Base-by-base conservation (phyloP, 2,888 invertebrate genomes). In the Agrilus cyanescens region DNA sequence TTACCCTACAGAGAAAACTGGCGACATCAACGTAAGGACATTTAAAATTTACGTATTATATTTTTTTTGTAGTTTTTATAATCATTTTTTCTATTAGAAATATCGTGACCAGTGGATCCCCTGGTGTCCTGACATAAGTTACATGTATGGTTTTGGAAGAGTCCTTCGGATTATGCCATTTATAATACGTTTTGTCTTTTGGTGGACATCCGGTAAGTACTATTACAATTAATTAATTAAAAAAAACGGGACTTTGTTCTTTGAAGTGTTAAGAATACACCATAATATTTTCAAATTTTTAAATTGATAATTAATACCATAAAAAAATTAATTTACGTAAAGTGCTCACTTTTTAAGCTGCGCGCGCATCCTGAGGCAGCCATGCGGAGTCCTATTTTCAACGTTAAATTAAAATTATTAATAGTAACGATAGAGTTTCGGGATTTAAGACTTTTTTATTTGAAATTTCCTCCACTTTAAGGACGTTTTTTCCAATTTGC, bases 41-140 rank as follows among this genome's bases (percentile, higher is more conserved):
- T 38, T 40, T 29, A 33, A 36, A 35, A 12, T 36, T 16, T 16
- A 12, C 4, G 5, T 15, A 16, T 16, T 12, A n/a, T 31, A 18
- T 29, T 30, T 12, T 29, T 29, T 37, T 30, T 4, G 14, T 10
- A 20, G 3, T 10, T 25, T 10, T 10, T 25, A 8, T 31, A 4
- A 12, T 37, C 30, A n/a, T 42, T 47, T 40, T 37, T 43, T 41
- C 50, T 61, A 60, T 37, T 59, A 74, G 74, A 58, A 64, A 47
- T 56, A 68, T 50, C 57, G 63, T 41, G 59, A 62, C 37, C 67
- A 68, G 51, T 76, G 74, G 73, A 65, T 71, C 10, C 61, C 67
- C 6, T 78, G 77, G 75, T 59, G 75, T 20, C 71, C 74, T 32
- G 64, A 74, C 53, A 63, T 67, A 45, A 68, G 69, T 49, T 78